Percentiles rank a stretch among this genome's conserved stretches.
These are phyloP conservation scores for Heliangelus exortis DNA, from an alignment of 2,797 vertebrate species.

Conservation along the genomic window DNA sequence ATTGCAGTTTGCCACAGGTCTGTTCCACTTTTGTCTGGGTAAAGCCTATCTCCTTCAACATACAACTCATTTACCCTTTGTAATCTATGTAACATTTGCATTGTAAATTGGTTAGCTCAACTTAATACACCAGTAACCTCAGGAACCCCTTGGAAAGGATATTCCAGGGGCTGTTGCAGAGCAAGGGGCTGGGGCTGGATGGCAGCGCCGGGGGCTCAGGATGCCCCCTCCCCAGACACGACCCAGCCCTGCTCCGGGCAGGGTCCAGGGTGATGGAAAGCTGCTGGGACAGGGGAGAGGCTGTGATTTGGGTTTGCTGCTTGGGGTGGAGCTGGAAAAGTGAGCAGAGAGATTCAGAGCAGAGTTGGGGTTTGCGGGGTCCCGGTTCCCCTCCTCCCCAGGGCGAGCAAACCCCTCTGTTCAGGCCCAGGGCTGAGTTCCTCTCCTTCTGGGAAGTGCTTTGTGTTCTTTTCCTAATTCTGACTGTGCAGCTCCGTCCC, in stretches of 20 bases:
- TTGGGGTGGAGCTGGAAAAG: neutral
- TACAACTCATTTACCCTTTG: conserved; percentile 72
- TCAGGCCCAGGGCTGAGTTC: neutral
- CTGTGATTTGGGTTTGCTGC: neutral
- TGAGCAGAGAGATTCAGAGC: neutral
- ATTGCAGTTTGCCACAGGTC: conserved; percentile 89
- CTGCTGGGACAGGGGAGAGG: neutral
- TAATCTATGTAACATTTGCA: conserved; percentile 65
- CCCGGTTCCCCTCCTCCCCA: neutral
- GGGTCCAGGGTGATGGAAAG: neutral
- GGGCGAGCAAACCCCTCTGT: rapidly evolving
- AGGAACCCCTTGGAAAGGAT: conserved; percentile 16
- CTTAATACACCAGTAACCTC: conserved; percentile 13
- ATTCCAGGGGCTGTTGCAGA: neutral
- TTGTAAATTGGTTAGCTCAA: conserved; percentile 66
- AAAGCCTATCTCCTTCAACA: conserved; percentile 80
- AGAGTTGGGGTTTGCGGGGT: rapidly evolving
- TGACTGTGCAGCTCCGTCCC: rapidly evolving
- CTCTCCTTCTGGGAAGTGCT: neutral
- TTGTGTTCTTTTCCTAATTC: rapidly evolving
- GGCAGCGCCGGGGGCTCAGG: rapidly evolving
- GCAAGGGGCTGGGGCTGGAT: neutral
- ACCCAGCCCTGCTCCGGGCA: neutral
- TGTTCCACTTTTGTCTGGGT: conserved; percentile 87
- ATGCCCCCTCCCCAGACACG: neutral